Evolutionary conservation across 2,888 invertebrate genomes (phyloP), one percentile per base, ranked within the genome.

Genomic region (Diachrysia chrysitis): DNA sequence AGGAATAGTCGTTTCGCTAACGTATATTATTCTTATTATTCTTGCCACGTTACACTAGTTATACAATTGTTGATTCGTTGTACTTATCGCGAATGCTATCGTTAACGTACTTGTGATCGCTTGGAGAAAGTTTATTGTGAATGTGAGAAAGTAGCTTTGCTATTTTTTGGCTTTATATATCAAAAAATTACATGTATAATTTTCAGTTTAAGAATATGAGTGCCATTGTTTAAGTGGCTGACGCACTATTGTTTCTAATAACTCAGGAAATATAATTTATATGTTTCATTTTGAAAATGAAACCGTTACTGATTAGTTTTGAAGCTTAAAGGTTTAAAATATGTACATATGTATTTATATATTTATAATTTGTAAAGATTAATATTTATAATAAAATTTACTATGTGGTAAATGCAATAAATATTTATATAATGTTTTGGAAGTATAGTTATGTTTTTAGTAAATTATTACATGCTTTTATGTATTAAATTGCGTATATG

Each of bases 41-140:
- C 91, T 91, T 92, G 92, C 92, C 91, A 90, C 79, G 84, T 89
- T 86, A 78, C 79, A 79, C 63, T 83, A 84, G 72, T 83, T 90
- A 87, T 90, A 91, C 89, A 88, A 83, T 86, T 89, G 91, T 92
- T 92, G 85, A 86, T 75, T 85, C 84, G 81, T 88, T 89, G 81
- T 84, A 83, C 69, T 80, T 66, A 63, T 32, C 72, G 58, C 58
- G 55, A 71, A 62, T 63, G 63, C 71, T 67, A 17, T 42, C 53
- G 57, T 68, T 63, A 56, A 16, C n/a, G 25, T 63, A 12, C 9
- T 58, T 46, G 35, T 71, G 35, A 54, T 23, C 51, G 68, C 71
- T 81, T 70, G 37, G 23, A 68, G 60, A 53, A 57, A 7, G 35
- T n/a, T 32, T 6, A n/a, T 29, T 10, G 21, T 23, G 7, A 56